Conservation (phyloP, 2,888 invertebrate species). For the Epirrita christyi region DNA sequence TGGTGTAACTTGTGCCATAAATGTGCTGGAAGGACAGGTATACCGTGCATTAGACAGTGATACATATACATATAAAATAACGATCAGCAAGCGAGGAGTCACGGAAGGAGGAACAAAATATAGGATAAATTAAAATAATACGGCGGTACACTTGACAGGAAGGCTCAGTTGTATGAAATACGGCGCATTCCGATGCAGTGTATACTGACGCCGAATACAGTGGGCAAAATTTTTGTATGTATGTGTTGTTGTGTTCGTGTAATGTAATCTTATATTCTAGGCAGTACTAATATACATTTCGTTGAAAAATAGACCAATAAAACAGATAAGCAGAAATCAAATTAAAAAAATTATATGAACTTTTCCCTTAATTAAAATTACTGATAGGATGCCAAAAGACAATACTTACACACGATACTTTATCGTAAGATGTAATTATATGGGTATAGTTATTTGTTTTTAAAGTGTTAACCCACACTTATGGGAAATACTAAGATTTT, state of each 20-base stretch:
- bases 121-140: constrained; percentile 62
- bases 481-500: too few species aligned
- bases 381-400: constrained; percentile 52
- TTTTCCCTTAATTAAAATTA: constrained; percentile 14
- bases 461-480: too few species aligned
- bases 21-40: constrained; percentile 79
- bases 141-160: constrained; percentile 69
- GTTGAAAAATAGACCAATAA: constrained; percentile 16
- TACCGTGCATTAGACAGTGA: constrained; percentile 80
- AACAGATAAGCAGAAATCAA: constrained; percentile 18
- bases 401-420: constrained; percentile 29
- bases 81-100: constrained; percentile 78
- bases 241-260: constrained; percentile 49
- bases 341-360: constrained; percentile 8
- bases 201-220: constrained; percentile 63
- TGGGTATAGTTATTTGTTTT: too few species aligned
- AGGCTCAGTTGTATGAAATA: constrained; percentile 67
- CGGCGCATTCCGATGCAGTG: constrained; percentile 76
- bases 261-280: constrained; percentile 44
- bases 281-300: constrained; percentile 53
- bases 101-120: constrained; percentile 68
- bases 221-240: constrained; percentile 56
- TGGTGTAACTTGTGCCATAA: constrained; percentile 74
- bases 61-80: constrained; percentile 63
- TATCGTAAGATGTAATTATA: constrained; percentile 4